Evolutionary conservation across 2,888 invertebrate genomes (phyloP), one percentile per base, ranked within the genome.

Genomic region (Hecatera dysodea): DNA sequence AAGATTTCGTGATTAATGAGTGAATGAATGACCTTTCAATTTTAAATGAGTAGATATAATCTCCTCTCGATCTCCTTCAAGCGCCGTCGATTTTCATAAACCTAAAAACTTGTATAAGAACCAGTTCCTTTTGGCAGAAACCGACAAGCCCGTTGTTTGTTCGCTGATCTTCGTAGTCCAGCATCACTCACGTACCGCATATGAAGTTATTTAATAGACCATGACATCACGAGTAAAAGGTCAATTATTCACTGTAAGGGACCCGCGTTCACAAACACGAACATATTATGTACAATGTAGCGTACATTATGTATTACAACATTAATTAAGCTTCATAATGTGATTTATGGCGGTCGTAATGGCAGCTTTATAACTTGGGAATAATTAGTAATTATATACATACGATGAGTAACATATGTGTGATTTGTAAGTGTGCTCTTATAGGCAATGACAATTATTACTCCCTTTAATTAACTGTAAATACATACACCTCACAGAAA

Each of bases 311-410:
- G 27, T 73, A 63, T 46, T 36, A 62, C 33, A 70, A 60, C 44
- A 63, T 74, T 52, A 66, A 74, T 74, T 55, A 63, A 27, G 33
- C 44, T 53, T 50, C 19, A 17, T 74, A 50, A 69, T 55, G 42
- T 77, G 27, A 74, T 78, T 12, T 44, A 59, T 39, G 50, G 27
- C 29, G 33, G 39, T 2, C 2, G 17, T 60, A 66, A 55, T 50
- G 50, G 22, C 27, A 27, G 52, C 52, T 36, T n/a, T 39, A 67
- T 62, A 46, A 19, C 48, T 55, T 22, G n/a, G 36, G 36, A 55
- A n/a, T 36, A 36, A 12, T n/a, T 11, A 8, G 15, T n/a, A 7
- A 48, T n/a, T 15, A n/a, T n/a, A n/a, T n/a, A n/a, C n/a, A n/a
- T n/a, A n/a, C n/a, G n/a, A n/a, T 67, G 42, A 6, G 24, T 9